phyloP scores from a whole-genome alignment of 2,888 invertebrate species.

The Scaptomyza polygonia region DNA sequence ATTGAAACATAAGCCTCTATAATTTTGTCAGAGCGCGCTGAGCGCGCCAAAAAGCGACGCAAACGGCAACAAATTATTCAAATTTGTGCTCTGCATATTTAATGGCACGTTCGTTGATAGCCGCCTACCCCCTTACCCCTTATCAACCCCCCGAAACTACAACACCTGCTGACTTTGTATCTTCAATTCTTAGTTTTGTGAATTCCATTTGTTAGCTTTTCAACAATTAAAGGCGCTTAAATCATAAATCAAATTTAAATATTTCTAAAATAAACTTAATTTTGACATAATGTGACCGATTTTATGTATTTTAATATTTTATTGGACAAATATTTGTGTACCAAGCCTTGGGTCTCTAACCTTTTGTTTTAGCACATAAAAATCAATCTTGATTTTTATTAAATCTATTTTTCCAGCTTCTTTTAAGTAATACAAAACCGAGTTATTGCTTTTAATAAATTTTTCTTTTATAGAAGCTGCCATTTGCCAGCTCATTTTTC shows the following conservation, averaged over 20 bases:
- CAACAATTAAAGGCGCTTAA: conserved; percentile 63
- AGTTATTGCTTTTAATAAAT: not conserved
- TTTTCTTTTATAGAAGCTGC: not conserved
- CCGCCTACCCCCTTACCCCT: not conserved
- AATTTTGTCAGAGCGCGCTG: conserved; percentile 50
- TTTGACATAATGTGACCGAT: not conserved
- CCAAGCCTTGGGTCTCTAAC: no score
- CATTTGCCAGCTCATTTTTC: not conserved
- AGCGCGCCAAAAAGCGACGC: conserved; percentile 30
- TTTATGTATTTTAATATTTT: no score
- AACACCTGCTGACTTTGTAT: conserved; percentile 1
- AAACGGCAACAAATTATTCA: conserved; percentile 61
- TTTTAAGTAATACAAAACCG: not conserved
- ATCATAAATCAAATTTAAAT: conserved; percentile 39
- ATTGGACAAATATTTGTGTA: no score
- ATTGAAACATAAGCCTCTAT: conserved; percentile 79
- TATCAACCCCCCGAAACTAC: not conserved
- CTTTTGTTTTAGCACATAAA: not conserved
- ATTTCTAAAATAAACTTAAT: not conserved
- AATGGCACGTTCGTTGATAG: conserved; percentile 52
- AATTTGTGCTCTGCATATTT: conserved; percentile 71
- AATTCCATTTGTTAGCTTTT: conserved; percentile 33
- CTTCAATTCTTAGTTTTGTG: conserved; percentile 13
- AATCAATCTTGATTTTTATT: no score
- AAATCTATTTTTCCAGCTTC: no score